Conservation (phyloP, 2,888 invertebrate genomes). For the Platynereis dumerilii region DNA sequence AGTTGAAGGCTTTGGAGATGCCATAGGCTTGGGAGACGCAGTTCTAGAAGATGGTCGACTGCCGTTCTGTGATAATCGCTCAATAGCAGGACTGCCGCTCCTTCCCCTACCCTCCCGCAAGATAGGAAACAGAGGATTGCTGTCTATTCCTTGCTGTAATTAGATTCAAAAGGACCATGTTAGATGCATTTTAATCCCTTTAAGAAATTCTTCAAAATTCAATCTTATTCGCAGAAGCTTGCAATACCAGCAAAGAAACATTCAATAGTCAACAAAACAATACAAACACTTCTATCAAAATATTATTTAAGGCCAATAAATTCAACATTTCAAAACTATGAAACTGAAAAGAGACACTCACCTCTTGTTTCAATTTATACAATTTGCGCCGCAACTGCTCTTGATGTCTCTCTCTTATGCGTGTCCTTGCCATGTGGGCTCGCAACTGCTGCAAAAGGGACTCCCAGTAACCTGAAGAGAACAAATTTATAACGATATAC, state of each 20-base stretch:
- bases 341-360: slow-evolving; percentile 11
- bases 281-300: not conserved
- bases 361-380: slow-evolving; percentile 75
- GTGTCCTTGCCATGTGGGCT: slow-evolving; percentile 92
- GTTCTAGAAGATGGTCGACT: too few relatives aligned
- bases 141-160: slow-evolving; percentile 60
- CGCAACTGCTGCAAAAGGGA: slow-evolving; percentile 92
- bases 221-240: too few relatives aligned
- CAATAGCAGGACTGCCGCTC: too few relatives aligned
- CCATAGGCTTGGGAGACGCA: too few relatives aligned
- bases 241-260: too few relatives aligned
- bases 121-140: slow-evolving; percentile 61
- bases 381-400: slow-evolving; percentile 86
- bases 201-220: too few relatives aligned
- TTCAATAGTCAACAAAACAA: not conserved
- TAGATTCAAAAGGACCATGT: not conserved
- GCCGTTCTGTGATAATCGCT: too few relatives aligned
- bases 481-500: not conserved
- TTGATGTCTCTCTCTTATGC: slow-evolving; percentile 91
- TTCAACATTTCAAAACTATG: too few relatives aligned
- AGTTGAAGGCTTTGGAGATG: too few relatives aligned
- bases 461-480: slow-evolving; percentile 86
- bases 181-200: too few relatives aligned
- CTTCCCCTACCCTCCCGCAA: slow-evolving; percentile 27
- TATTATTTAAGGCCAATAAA: too few relatives aligned